phyloP scores from a whole-genome alignment of 2,113 vertebrate genomes.

The Chlorodrepanis virens region DNA sequence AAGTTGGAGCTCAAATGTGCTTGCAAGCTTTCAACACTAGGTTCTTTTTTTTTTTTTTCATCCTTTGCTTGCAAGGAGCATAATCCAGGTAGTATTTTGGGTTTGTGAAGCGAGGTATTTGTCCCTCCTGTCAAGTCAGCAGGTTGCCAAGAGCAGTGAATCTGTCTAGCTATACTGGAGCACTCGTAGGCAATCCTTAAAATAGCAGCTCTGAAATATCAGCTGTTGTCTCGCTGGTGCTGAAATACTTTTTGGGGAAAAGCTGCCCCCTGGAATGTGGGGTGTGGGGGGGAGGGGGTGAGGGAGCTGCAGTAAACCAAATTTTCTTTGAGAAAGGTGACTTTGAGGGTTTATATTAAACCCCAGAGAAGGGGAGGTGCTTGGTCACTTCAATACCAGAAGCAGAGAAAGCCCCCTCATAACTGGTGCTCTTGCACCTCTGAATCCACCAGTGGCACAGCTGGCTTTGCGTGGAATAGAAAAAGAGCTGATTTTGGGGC shows the following conservation, averaged over 20 bases:
- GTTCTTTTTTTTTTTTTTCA: neutral
- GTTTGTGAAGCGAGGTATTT: neutral
- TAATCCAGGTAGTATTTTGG: neutral
- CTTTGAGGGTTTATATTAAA: neutral
- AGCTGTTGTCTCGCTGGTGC: neutral
- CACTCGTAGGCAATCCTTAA: neutral
- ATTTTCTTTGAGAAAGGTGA: neutral
- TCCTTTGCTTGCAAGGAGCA: neutral
- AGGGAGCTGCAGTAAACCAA: neutral
- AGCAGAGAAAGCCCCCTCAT: neutral
- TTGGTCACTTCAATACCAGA: neutral
- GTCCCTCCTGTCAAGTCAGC: conserved; percentile 4
- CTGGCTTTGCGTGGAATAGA: neutral
- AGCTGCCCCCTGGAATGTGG: neutral
- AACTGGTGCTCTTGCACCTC: neutral
- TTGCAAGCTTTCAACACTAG: neutral
- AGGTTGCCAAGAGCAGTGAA: conserved; percentile 6
- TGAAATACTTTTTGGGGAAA: neutral
- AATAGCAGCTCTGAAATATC: conserved; percentile 8
- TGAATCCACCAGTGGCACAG: neutral
- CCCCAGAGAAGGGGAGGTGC: neutral
- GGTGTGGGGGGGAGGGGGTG: accelerated
- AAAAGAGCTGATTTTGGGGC: neutral
- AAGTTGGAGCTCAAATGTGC: neutral
- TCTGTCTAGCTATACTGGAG: neutral